Percentiles rank a stretch among this genome's conserved stretches.
Conservation (phyloP, 1,140 invertebrate genomes). For the Sinella curviseta region DNA sequence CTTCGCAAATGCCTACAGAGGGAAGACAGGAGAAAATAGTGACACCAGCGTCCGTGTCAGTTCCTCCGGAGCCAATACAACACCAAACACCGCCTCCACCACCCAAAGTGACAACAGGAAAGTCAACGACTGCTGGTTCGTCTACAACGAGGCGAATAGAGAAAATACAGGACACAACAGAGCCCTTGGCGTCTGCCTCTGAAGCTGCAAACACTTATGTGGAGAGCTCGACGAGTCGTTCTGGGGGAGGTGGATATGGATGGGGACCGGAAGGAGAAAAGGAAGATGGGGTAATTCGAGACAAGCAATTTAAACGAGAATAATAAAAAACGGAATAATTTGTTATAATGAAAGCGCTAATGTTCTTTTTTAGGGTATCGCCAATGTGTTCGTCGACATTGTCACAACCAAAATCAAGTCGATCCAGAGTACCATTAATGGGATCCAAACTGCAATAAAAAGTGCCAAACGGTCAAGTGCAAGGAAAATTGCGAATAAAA, state of each 20-base stretch:
- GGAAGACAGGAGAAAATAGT: background rate
- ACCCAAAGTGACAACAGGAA: background rate
- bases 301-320: no score
- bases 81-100: background rate
- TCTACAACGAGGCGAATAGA: background rate
- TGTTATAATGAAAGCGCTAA: background rate
- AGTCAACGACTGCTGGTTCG: no score
- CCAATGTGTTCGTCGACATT: constrained; percentile 3
- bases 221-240: background rate
- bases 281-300: background rate
- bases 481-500: constrained; percentile 24
- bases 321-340: background rate
- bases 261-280: constrained; percentile 8
- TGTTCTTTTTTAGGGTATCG: constrained; percentile 10
- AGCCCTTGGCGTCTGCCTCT: background rate
- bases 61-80: background rate
- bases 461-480: constrained; percentile 1
- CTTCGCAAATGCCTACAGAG: constrained; percentile 5
- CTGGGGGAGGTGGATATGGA: constrained; percentile 5
- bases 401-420: constrained; percentile 12
- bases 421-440: background rate
- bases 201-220: background rate
- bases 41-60: no score
- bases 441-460: constrained; percentile 1
- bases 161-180: background rate